Base-by-base conservation (phyloP, 2,113 vertebrate genomes). In the Argyrosomus japonicus region DNA sequence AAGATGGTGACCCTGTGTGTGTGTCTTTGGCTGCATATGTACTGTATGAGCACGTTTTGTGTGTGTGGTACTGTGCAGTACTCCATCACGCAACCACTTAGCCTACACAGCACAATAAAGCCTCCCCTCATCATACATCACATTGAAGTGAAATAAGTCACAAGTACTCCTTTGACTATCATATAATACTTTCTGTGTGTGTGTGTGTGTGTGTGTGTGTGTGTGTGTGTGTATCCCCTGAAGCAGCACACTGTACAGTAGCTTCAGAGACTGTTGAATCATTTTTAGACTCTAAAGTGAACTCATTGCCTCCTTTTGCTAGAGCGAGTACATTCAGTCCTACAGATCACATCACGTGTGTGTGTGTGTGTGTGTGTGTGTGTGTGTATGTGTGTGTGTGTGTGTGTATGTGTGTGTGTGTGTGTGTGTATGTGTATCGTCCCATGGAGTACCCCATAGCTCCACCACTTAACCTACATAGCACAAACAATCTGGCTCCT, bases 401-500 rank as follows among this genome's bases (percentile, higher is more conserved):
- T 72, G 54, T 53, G 15, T 63, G 43, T 74, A 23, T 72, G 54
- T 32, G 48, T 75, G 27, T 78, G 61, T 58, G 17, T 58, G 45
- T 53, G 36, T 67, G 67, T 36, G 29, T n/a, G 3, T 27, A 11
- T 19, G 11, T 47, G 12, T 48, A n/a, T 6, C 21, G 51, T 67
- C 58, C 73, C 6, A 10, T 65, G 78, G 68, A 77, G 68, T 23
- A 50, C 12, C 40, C 78, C 75, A 78, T 61, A 6, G 32, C 69
- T 82, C 64, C 71, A 75, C 81, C 83, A 91, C 85, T 90, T 89
- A 88, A 79, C 89, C 88, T 81, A 83, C 80, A 89, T 85, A 80
- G 71, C 81, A 75, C 65, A 75, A 81, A 90, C 74, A 75, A 75
- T 73, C 75, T 64, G 78, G 40, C 45, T 73, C 60, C 77, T 75